Percentiles rank a stretch among this genome's conserved stretches.
phyloP scores from a whole-genome alignment of 2,113 vertebrate genomes.

The Speoplatyrhinus poulsoni region DNA sequence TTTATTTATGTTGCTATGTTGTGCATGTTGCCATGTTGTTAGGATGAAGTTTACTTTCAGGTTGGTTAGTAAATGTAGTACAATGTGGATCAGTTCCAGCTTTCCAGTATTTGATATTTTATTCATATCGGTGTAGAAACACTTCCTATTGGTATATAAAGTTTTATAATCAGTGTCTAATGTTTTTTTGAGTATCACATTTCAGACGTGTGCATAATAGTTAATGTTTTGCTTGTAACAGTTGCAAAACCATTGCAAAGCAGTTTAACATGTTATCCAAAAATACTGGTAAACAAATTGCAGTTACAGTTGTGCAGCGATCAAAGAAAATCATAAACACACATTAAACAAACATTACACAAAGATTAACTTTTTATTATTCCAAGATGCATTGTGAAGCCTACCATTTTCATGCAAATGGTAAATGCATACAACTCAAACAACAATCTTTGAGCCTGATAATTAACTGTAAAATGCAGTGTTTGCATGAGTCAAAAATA shows the following conservation, averaged over 20 bases:
- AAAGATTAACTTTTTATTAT: constrained; percentile 65
- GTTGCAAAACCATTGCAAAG: constrained; percentile 5
- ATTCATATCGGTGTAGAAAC: background rate
- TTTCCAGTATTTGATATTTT: constrained; percentile 19
- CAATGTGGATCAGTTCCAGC: constrained; percentile 11
- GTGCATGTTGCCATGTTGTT: background rate
- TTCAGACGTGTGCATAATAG: constrained; percentile 14
- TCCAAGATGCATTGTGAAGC: constrained; percentile 58
- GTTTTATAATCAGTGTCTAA: constrained; percentile 20
- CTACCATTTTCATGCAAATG: constrained; percentile 64
- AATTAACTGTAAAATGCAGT: constrained; percentile 31
- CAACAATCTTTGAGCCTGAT: constrained; percentile 27
- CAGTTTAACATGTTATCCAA: constrained; percentile 39
- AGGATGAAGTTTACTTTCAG: constrained; percentile 24
- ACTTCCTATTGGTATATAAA: no score
- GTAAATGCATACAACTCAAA: constrained; percentile 25
- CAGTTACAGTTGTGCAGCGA: constrained; percentile 3
- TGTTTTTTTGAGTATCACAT: constrained; percentile 21
- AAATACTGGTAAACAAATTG: constrained; percentile 33
- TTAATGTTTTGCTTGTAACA: background rate
- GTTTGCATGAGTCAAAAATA: constrained; percentile 13
- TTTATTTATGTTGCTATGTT: constrained; percentile 54
- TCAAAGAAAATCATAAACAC: background rate
- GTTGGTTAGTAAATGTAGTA: constrained; percentile 32
- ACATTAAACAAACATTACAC: constrained; percentile 8